These are phyloP conservation scores for Coreius guichenoti DNA, from an alignment of 2,797 vertebrate genomes.

Conservation along the genomic window DNA sequence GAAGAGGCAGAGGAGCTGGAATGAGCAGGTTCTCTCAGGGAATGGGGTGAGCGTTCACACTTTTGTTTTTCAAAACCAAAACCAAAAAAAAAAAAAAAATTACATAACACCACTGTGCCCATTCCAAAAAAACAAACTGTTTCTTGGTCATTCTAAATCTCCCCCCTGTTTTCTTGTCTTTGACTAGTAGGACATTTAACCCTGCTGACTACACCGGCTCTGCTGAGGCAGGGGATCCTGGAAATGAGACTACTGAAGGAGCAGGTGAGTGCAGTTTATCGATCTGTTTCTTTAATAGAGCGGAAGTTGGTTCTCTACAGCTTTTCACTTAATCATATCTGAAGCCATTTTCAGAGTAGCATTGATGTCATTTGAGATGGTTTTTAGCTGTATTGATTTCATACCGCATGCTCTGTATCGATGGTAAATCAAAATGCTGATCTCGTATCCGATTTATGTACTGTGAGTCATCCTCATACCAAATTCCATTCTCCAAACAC, in stretches of 20 bases:
- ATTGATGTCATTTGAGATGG: background rate
- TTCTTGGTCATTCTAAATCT: background rate
- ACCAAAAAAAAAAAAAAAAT: too few species aligned
- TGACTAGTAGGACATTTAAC: slow-evolving; percentile 87
- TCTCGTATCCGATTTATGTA: background rate
- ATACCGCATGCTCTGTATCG: background rate
- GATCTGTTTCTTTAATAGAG: background rate
- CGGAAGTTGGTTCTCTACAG: background rate
- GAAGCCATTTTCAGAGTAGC: background rate
- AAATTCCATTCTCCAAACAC: too few species aligned
- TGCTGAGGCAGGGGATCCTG: slow-evolving; percentile 80
- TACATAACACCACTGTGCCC: background rate
- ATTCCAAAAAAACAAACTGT: background rate
- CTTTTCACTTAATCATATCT: slow-evolving; percentile 22
- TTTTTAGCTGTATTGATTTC: slow-evolving; percentile 17
- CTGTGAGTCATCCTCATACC: background rate
- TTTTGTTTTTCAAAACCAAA: background rate
- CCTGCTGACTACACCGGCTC: slow-evolving; percentile 89
- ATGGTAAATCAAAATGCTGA: background rate
- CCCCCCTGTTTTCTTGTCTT: background rate
- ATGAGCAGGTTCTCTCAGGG: slow-evolving; percentile 91
- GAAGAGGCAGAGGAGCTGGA: slow-evolving; percentile 87
- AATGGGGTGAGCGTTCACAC: slow-evolving; percentile 89
- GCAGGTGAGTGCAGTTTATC: slow-evolving; percentile 74
- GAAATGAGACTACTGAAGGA: slow-evolving; percentile 81